Evolutionary conservation across 2,797 vertebrate genomes (phyloP).

Genomic region (Anguilla marmorata): DNA sequence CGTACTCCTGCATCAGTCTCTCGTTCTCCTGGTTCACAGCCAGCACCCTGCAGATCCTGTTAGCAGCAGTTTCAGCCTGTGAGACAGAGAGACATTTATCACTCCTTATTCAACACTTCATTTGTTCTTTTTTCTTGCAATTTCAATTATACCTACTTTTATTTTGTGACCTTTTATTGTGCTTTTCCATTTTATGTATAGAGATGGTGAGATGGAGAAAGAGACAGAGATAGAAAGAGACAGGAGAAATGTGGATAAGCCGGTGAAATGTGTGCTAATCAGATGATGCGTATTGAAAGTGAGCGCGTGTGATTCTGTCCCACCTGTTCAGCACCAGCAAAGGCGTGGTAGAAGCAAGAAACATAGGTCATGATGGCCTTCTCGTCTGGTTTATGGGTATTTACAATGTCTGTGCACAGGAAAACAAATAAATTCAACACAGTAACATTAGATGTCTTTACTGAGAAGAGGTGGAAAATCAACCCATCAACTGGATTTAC

Average conservation of each 20-base stretch:
- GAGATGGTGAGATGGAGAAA: neutral
- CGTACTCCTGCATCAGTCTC: constrained; percentile 90
- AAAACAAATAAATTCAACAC: neutral
- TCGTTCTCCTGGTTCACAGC: constrained; percentile 93
- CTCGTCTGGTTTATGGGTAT: constrained; percentile 92
- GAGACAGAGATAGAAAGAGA: neutral
- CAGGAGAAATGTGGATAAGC: neutral
- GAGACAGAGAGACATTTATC: neutral
- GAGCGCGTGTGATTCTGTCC: neutral
- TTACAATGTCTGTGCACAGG: constrained; percentile 80
- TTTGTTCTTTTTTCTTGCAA: neutral
- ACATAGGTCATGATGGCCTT: constrained; percentile 99
- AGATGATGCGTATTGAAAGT: neutral
- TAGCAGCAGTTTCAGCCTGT: constrained; percentile 89
- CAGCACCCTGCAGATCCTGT: constrained; percentile 91
- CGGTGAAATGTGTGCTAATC: neutral
- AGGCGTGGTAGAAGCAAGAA: constrained; percentile 98
- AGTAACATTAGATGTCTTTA: neutral
- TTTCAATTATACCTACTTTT: no score
- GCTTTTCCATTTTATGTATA: no score
- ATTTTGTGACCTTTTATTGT: no score
- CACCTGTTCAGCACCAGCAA: constrained; percentile 88
- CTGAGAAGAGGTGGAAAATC: neutral
- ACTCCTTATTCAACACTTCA: neutral
- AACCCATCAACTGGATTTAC: no score